phyloP scores from a whole-genome alignment of 2,113 vertebrate genomes.

The Sander lucioperca region DNA sequence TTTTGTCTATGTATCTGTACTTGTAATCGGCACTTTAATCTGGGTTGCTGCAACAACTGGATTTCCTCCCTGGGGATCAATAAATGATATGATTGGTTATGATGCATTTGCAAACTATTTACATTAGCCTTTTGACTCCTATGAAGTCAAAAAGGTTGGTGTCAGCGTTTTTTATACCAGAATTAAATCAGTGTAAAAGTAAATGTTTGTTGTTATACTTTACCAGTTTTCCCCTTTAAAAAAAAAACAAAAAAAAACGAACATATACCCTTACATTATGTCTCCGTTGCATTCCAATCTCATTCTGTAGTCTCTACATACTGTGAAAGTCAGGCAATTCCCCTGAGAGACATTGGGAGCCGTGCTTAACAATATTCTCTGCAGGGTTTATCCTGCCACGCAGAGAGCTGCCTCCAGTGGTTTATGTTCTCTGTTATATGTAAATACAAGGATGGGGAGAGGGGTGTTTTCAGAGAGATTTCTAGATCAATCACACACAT shows the following conservation, averaged over 20 bases:
- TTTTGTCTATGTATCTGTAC: neutral
- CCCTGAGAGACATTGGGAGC: neutral
- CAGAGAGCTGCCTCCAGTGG: neutral
- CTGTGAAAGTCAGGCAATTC: neutral
- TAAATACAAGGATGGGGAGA: conserved; percentile 3
- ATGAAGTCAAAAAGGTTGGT: neutral
- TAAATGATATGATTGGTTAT: neutral
- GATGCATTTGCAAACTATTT: neutral
- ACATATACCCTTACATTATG: neutral
- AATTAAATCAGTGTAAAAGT: neutral
- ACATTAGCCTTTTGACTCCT: neutral
- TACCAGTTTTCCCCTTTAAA: neutral
- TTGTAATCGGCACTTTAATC: too few species aligned
- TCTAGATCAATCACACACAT: conserved; percentile 19
- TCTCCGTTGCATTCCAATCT: neutral
- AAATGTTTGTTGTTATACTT: neutral
- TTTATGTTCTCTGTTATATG: conserved; percentile 29
- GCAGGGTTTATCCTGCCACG: neutral
- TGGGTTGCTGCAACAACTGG: neutral
- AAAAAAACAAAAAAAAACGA: too few species aligned
- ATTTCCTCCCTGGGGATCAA: neutral
- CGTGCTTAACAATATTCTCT: neutral
- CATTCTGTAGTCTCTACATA: neutral
- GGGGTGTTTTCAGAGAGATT: conserved; percentile 21
- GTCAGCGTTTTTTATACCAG: neutral